Percentiles rank a stretch among this genome's conserved stretches.
phyloP scores from a whole-genome alignment of 2,888 invertebrate species.

The Mesochorus sp. region DNA sequence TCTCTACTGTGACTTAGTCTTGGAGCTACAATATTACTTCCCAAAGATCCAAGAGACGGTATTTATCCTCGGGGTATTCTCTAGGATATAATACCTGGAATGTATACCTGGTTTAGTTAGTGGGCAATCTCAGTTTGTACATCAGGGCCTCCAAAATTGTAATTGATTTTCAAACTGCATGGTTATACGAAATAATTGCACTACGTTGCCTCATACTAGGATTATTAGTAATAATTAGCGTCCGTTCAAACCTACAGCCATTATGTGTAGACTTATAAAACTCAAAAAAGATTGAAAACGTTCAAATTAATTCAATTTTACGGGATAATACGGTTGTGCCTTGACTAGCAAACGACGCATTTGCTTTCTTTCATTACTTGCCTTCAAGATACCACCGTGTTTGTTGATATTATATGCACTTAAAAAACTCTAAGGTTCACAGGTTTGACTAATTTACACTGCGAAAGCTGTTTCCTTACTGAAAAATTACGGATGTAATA shows the following conservation, averaged over 20 bases:
- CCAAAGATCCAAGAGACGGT: background rate
- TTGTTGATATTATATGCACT: no score
- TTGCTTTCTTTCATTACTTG: no score
- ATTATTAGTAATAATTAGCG: no score
- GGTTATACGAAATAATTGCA: background rate
- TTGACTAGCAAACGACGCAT: no score
- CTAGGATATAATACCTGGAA: background rate
- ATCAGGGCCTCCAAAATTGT: background rate
- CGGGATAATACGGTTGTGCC: no score
- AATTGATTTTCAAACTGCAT: background rate
- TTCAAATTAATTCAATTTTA: no score
- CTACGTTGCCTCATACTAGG: background rate
- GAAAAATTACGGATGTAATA: conserved; percentile 20
- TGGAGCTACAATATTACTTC: background rate
- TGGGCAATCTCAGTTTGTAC: background rate
- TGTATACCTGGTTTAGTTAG: background rate
- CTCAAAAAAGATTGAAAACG: no score
- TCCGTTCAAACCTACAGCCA: no score
- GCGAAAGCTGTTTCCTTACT: background rate
- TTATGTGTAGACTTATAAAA: no score
- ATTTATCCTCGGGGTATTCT: background rate
- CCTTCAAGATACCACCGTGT: no score
- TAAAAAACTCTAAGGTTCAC: no score
- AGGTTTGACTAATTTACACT: background rate
- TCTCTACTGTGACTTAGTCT: background rate